Base-by-base conservation (phyloP, 2,888 invertebrate genomes). In the Drosophila fungiperda region DNA sequence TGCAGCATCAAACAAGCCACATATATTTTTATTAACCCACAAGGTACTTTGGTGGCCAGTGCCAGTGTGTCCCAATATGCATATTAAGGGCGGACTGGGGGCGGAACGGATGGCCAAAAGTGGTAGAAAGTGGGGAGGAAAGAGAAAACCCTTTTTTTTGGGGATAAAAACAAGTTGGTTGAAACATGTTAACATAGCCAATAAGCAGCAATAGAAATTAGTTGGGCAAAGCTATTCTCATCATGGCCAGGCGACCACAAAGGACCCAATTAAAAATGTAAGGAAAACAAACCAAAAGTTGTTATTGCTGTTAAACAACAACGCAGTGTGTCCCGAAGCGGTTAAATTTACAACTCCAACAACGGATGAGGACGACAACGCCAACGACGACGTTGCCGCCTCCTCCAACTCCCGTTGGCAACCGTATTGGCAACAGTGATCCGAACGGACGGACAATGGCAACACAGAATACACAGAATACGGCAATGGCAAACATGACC, bases 201-300 rank as follows among this genome's bases (percentile, higher is more conserved):
- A 91, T 90, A 90, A 90, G 78, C 90, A 87, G 87, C 87, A 87
- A 90, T 87, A 87, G 90, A 87, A 87, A 87, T 89, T 87, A 86
- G 86, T 87, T 82, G 73, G 85, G 79, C 77, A 79, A 81, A 89
- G 79, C 86, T 76, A 80, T 79, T 69, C 88, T 80, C 80, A 82
- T 87, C 90, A 82, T 73, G 66, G 71, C 52, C 74, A 61, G 73
- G 66, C 67, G 89, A 87, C 89, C 91, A 83, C 91, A 92, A 91
- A 91, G 91, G 90, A 91, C 92, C 87, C 91, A 91, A 91, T 92
- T 91, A 91, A 89, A 91, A 91, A 92, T 91, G 90, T 91, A 87
- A 86, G 83, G 78, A 84, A 45, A 91, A 90, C 86, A 90, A 87
- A 82, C 75, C 91, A 90, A 89, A 90, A 84, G 84, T 89, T 89